A percentile compares a stretch with the other conserved stretches of the same genome.
Evolutionary conservation across 2,113 vertebrate species (phyloP).

Genomic region (Cercocebus atys): DNA sequence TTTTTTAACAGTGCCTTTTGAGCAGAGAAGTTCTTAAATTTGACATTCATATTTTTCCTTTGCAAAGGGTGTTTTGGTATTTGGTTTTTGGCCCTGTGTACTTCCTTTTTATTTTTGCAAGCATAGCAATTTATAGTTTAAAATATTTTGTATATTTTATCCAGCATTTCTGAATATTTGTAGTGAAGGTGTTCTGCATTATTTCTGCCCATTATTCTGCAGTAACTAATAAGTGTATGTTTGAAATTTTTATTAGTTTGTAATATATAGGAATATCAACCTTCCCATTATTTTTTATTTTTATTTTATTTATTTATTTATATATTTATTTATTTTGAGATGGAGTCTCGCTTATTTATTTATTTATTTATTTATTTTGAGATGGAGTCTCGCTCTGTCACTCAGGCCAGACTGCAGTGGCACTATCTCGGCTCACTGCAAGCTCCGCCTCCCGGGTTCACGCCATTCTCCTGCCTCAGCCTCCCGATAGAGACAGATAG

Average conservation of each 20-base stretch:
- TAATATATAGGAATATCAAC: background rate
- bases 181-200: background rate
- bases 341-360: no score
- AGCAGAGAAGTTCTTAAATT: background rate
- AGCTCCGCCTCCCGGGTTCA: no score
- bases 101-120: background rate
- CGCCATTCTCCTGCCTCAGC: no score
- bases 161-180: background rate
- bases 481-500: no score
- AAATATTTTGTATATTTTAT: constrained; percentile 25
- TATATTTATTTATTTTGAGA: no score
- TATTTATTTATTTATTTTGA: no score
- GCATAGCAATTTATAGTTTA: background rate
- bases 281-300: background rate
- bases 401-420: no score
- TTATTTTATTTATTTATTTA: background rate
- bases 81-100: background rate
- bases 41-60: background rate
- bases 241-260: constrained; percentile 22
- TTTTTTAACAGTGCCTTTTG: background rate
- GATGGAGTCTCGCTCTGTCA: no score
- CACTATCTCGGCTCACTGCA: no score
- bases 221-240: background rate
- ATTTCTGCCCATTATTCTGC: background rate
- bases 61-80: background rate